These are phyloP conservation scores for Synanthedon andrenaeformis DNA, from an alignment of 2,888 invertebrate species.

Conservation along the genomic window DNA sequence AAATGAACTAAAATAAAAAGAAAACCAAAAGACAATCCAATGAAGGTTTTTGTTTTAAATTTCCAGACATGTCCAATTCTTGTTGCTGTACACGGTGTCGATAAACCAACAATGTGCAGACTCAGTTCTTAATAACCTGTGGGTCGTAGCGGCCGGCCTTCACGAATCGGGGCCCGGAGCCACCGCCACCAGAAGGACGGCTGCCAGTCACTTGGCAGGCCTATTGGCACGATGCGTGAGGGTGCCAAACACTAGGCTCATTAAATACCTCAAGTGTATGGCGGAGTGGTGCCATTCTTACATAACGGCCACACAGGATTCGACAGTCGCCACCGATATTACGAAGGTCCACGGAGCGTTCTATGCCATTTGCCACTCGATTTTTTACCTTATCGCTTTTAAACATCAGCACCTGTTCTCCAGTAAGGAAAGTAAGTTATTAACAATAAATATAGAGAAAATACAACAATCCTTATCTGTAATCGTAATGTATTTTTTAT, in stretches of 20 bases:
- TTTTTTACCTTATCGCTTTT: conserved; percentile 94
- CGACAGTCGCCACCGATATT: conserved; percentile 35
- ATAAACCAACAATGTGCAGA: conserved; percentile 59
- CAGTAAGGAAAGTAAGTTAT: conserved; percentile 78
- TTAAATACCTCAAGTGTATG: conserved; percentile 74
- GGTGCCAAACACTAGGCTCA: conserved; percentile 44
- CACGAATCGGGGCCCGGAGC: conserved; percentile 48
- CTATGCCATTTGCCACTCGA: conserved; percentile 90
- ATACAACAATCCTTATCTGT: not conserved
- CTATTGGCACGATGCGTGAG: conserved; percentile 52
- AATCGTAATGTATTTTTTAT: not conserved
- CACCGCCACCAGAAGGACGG: conserved; percentile 44
- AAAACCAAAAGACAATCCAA: too few relatives aligned
- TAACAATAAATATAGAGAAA: not conserved
- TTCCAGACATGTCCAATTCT: conserved; percentile 62
- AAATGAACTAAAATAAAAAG: too few relatives aligned
- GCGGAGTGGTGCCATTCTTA: conserved; percentile 88
- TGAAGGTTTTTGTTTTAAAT: not conserved
- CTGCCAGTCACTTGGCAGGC: conserved; percentile 54
- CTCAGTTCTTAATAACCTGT: conserved; percentile 41
- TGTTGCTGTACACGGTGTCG: conserved; percentile 59
- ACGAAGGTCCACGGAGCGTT: conserved; percentile 85
- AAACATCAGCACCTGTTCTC: conserved; percentile 85
- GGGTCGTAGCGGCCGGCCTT: conserved; percentile 50
- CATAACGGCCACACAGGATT: conserved; percentile 75